Evolutionary conservation across 1,140 invertebrate species (phyloP), one percentile per base, ranked within the genome.

Genomic region (Bombus superbus): DNA sequence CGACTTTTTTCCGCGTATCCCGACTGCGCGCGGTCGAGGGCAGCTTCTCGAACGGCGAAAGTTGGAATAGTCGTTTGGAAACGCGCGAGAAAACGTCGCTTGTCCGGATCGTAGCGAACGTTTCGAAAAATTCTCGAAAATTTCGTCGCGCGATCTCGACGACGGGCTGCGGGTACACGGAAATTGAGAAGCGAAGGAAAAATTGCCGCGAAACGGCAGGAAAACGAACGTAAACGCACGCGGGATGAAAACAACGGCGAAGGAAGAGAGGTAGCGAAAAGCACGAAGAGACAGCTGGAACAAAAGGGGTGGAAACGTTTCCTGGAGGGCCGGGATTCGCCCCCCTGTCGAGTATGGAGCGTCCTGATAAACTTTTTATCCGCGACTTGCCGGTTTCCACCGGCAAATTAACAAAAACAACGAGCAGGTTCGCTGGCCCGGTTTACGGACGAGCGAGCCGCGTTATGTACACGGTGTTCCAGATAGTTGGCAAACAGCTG

Each of bases 351-450:
- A 42, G 44, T 40, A 32, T 22, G 44, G 18, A 38, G 35, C 22
- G 66, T 57, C 28, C 53, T 84, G 64, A 80, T 78, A 84, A 79
- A 84, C 83, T 79, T 84, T 84, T 88, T 72, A 81, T 85, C 83
- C 64, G 32, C 40, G 77, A 88, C 75, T 80, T 84, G 74, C 72
- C 69, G 59, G 87, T 82, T 89, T 82, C 75, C 64, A 53, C 74
- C 53, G 64, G 44, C 64, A 44, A 89, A 88, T 86, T 86, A 81
- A 64, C 86, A 88, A 89, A 89, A 88, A 87, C 87, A 66, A 42
- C 40, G 64, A 10, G 22, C 32, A n/a, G 13, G 42, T 11, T 53
- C 35, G 35, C 38, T 81, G 88, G 68, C 87, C 88, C 87, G 88
- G 74, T 88, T 89, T 71, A 82, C 79, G 73, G 86, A 40, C 79